Evolutionary conservation across 2,797 vertebrate genomes (phyloP).

Genomic region (Oreochromis grahami): DNA sequence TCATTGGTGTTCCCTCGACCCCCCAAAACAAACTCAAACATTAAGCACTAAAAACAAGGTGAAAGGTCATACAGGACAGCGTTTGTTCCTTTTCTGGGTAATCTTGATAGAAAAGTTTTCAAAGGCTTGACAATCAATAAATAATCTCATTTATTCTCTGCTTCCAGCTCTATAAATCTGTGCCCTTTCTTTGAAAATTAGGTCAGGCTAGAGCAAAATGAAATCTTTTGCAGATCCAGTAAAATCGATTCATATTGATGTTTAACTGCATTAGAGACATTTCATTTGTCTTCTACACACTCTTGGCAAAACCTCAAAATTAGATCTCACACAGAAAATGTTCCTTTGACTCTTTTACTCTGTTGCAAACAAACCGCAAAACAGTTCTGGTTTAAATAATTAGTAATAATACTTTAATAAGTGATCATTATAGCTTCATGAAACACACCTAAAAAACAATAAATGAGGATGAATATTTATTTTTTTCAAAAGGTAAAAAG

Average conservation of each 20-base stretch:
- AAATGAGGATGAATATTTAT: background rate
- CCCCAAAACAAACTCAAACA: fast-evolving
- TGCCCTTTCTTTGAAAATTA: background rate
- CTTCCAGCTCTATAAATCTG: background rate
- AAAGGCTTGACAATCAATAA: background rate
- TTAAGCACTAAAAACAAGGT: background rate
- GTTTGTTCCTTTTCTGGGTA: background rate
- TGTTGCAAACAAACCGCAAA: background rate
- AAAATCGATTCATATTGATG: background rate
- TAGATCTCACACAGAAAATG: background rate
- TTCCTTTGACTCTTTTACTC: background rate
- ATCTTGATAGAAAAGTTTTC: background rate
- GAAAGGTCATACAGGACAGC: background rate
- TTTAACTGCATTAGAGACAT: background rate
- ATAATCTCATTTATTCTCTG: background rate
- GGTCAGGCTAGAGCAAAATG: background rate
- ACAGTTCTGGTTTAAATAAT: background rate
- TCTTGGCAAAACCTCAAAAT: background rate
- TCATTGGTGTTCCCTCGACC: background rate
- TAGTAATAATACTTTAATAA: background rate
- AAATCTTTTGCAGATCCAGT: background rate
- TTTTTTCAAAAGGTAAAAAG: background rate
- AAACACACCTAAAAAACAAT: background rate
- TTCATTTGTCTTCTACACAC: background rate
- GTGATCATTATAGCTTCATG: background rate